phyloP scores from a whole-genome alignment of 2,797 vertebrate species.

The Epinephelus awoara region DNA sequence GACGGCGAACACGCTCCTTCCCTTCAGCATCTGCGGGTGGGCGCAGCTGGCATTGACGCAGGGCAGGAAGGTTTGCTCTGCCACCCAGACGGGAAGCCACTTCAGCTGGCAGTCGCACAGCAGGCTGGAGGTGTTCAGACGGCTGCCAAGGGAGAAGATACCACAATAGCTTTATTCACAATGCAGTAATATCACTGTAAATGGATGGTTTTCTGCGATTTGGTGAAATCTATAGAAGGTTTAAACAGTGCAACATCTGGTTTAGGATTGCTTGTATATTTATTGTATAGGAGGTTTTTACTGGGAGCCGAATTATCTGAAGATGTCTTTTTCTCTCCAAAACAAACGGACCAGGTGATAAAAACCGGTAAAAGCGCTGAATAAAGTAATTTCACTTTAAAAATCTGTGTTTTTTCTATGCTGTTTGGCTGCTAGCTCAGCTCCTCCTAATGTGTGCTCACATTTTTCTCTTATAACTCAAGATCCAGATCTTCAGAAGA shows the following conservation, averaged over 20 bases:
- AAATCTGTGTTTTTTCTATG: too few relatives aligned
- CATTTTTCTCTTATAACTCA: too few relatives aligned
- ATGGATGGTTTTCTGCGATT: slow-evolving; percentile 2
- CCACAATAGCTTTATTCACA: slow-evolving; percentile 12
- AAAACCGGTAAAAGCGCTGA: too few relatives aligned
- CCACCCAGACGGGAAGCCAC: slow-evolving; percentile 96
- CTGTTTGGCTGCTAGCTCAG: too few relatives aligned
- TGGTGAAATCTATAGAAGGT: not conserved
- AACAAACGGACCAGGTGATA: too few relatives aligned
- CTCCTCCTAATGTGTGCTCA: too few relatives aligned
- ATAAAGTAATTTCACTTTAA: too few relatives aligned
- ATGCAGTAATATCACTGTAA: not conserved
- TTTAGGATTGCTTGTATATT: too few relatives aligned
- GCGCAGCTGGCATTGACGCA: slow-evolving; percentile 95
- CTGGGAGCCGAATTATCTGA: too few relatives aligned
- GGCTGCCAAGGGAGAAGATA: slow-evolving; percentile 80
- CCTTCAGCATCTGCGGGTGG: slow-evolving; percentile 95
- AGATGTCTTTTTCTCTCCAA: too few relatives aligned
- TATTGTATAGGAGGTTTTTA: too few relatives aligned
- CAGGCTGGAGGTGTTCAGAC: slow-evolving; percentile 96
- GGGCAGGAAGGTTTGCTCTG: slow-evolving; percentile 91
- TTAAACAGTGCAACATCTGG: not conserved
- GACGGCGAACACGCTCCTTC: slow-evolving; percentile 92
- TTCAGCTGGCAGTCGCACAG: slow-evolving; percentile 98
- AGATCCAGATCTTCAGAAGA: too few relatives aligned